These are phyloP conservation scores for Ormyrus nitidulus DNA, from an alignment of 2,888 invertebrate species.

Conservation along the genomic window DNA sequence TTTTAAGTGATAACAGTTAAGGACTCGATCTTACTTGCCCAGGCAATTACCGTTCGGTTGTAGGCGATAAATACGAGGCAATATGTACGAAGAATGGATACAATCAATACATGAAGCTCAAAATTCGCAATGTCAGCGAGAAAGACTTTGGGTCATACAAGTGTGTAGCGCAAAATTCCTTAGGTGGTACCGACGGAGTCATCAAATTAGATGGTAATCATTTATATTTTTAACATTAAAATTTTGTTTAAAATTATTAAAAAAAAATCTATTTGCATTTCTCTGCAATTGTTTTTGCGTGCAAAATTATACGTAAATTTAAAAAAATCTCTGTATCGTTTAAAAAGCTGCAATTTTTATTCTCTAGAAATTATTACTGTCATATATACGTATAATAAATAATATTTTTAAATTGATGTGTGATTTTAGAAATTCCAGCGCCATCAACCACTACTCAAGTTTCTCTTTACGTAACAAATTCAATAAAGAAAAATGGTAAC, in stretches of 20 bases:
- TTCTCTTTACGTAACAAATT: conserved; percentile 77
- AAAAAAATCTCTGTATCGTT: too few species aligned
- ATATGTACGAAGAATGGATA: conserved; percentile 89
- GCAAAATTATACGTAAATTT: too few species aligned
- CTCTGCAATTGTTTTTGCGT: too few species aligned
- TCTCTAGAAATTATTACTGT: conserved; percentile 56
- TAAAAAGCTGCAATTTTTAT: too few species aligned
- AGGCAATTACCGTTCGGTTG: conserved; percentile 73
- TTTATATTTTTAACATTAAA: too few species aligned
- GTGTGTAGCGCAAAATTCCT: conserved; percentile 93
- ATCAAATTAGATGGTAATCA: conserved; percentile 90
- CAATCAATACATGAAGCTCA: conserved; percentile 93
- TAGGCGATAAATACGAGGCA: conserved; percentile 93
- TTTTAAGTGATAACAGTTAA: conserved; percentile 40
- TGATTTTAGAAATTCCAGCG: conserved; percentile 86
- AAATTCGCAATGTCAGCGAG: conserved; percentile 87
- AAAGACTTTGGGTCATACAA: conserved; percentile 92
- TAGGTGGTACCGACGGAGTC: conserved; percentile 92
- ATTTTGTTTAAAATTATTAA: too few species aligned
- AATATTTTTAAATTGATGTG: not conserved
- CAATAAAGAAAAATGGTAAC: conserved; percentile 81
- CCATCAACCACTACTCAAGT: conserved; percentile 85
- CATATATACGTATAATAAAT: not conserved
- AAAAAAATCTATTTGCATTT: too few species aligned
- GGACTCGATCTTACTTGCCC: conserved; percentile 54